Conservation (phyloP, 2,797 vertebrate genomes). For the Botia kubotai region DNA sequence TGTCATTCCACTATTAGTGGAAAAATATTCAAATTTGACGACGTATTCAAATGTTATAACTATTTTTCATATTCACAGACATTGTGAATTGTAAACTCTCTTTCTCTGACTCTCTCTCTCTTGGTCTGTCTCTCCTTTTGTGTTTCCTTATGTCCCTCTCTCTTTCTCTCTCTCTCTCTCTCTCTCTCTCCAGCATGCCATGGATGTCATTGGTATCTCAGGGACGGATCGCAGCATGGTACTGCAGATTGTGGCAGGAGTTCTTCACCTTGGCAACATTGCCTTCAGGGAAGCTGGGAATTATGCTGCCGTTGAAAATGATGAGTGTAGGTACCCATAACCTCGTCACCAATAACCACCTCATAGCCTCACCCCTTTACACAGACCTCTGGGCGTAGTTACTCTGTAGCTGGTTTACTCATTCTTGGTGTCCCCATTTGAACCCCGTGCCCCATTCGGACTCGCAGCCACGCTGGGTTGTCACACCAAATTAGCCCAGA, state of each 20-base stretch:
- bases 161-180: conserved; percentile 51
- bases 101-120: too few relatives aligned
- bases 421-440: background rate
- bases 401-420: background rate
- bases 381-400: background rate
- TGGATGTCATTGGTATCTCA: conserved; percentile 96
- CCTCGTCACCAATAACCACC: background rate
- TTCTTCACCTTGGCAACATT: conserved; percentile 96
- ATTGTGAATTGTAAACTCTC: conserved; percentile 9
- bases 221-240: conserved; percentile 86
- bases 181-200: conserved; percentile 85
- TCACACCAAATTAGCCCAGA: conserved; percentile 66
- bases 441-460: conserved; percentile 2
- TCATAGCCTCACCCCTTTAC: background rate
- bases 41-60: background rate
- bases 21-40: background rate
- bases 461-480: conserved; percentile 48
- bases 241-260: conserved; percentile 94
- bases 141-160: too few relatives aligned
- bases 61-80: conserved; percentile 32
- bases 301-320: conserved; percentile 95
- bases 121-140: too few relatives aligned
- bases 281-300: conserved; percentile 95
- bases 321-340: conserved; percentile 88
- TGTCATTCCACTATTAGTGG: background rate